phyloP scores from a whole-genome alignment of 1,140 invertebrate genomes.

The Pseudomyrmex gracilis region DNA sequence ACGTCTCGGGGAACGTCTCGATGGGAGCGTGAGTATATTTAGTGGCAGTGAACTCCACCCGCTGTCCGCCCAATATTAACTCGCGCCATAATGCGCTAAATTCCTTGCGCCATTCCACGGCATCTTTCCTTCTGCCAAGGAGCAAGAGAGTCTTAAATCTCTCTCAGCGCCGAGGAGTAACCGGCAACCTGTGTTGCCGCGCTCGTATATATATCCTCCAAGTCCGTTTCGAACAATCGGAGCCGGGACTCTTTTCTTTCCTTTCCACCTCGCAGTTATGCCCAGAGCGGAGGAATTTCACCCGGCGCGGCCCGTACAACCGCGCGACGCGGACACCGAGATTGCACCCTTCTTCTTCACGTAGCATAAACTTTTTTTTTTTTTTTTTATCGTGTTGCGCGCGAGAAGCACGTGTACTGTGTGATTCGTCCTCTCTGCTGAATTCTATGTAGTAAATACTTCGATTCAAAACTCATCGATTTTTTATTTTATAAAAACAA shows the following conservation, averaged over 20 bases:
- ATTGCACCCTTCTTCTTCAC: constrained; percentile 50
- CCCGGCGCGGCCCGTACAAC: background rate
- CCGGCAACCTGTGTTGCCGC: constrained; percentile 74
- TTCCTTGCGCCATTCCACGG: constrained; percentile 72
- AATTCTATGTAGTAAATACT: constrained; percentile 41
- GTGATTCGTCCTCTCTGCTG: background rate
- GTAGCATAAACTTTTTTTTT: no score
- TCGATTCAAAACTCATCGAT: constrained; percentile 25
- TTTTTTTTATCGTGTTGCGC: constrained; percentile 3
- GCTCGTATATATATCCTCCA: constrained; percentile 74
- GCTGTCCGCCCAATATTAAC: constrained; percentile 81
- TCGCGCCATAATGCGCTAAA: constrained; percentile 80
- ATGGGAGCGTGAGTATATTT: constrained; percentile 72
- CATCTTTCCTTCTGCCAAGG: constrained; percentile 60
- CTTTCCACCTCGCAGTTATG: constrained; percentile 62
- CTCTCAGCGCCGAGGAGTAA: constrained; percentile 68
- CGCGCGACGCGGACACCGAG: constrained; percentile 31
- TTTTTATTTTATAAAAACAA: background rate
- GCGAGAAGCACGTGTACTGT: background rate
- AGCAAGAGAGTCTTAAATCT: constrained; percentile 75
- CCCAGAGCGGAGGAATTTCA: constrained; percentile 58
- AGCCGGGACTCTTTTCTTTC: constrained; percentile 49
- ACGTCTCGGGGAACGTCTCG: constrained; percentile 3
- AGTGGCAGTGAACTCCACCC: constrained; percentile 76
- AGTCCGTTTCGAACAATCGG: constrained; percentile 74